Evolutionary conservation across 1,140 invertebrate genomes (phyloP), one percentile per base, ranked within the genome.

Genomic region (Daktulosphaira vitifoliae): DNA sequence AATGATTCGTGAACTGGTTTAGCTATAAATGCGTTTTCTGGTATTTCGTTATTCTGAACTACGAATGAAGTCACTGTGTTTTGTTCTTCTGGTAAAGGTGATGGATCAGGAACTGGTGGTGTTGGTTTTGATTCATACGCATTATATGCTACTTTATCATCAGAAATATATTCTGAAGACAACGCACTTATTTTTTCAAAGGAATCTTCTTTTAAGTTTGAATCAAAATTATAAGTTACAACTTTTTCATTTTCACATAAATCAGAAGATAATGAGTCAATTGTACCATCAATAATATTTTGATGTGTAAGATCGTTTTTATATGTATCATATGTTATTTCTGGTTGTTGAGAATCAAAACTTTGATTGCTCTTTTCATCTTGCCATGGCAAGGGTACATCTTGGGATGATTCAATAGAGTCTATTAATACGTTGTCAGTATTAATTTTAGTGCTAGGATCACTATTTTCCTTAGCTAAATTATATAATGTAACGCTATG

Each of bases 1-100:
- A 26, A 50, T 18, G 53, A 56, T 26, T 51, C 62, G 33, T 64
- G 42, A 25, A 67, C 59, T 52, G 42, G 64, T 52, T 20, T 68
- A 48, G 37, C 65, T 64, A 13, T 54, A 51, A n/a, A 66, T 53
- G 42, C 46, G 52, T 65, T 51, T 23, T 22, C 56, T 38, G 29
- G 20, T 62, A 46, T 48, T 25, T n/a, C n/a, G 5, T 33, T 33
- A 33, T 6, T 11, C 11, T 5, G 5, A 11, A 6, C 29, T 6
- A 33, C 29, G 11, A 33, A 33, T 33, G 29, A 11, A 33, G 29
- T 33, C 11, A 6, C 29, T 6, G 5, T 5, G 11, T 11, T 33
- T 33, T 6, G 29, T 6, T 33, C 25, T 33, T 33, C 26, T 29
- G 20, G 9, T 13, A 9, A 3, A 1, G 42, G 16, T 0, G 46